Evolutionary conservation across 2,113 vertebrate genomes (phyloP).

Genomic region (Petromus typicus): DNA sequence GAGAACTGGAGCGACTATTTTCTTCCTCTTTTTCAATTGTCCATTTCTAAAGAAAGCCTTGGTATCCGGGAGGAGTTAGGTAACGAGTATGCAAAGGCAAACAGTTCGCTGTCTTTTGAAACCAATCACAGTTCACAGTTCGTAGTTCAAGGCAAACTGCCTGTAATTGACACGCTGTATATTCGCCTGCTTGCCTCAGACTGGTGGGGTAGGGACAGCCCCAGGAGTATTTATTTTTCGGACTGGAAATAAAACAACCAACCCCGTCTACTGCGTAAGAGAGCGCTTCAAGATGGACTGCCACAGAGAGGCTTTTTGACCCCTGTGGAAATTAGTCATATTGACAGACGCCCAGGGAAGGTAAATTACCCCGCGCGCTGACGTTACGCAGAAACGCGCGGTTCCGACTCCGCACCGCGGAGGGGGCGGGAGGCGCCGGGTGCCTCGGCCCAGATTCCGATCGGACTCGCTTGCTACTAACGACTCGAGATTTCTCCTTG

Average conservation of each 20-base stretch:
- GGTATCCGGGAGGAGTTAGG: constrained; percentile 47
- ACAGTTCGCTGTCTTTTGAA: constrained; percentile 39
- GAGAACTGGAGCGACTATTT: not conserved
- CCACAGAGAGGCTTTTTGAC: constrained; percentile 84
- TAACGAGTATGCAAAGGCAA: constrained; percentile 36
- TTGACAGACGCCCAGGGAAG: constrained; percentile 85
- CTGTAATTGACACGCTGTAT: constrained; percentile 46
- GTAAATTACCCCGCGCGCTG: constrained; percentile 78
- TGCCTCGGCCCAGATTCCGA: constrained; percentile 50
- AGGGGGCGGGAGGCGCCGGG: constrained; percentile 69
- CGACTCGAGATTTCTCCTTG: constrained; percentile 71
- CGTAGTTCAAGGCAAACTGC: constrained; percentile 66
- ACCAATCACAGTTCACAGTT: constrained; percentile 57
- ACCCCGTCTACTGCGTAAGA: constrained; percentile 66
- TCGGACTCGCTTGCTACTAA: constrained; percentile 66
- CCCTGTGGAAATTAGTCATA: constrained; percentile 84
- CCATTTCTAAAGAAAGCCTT: constrained; percentile 31
- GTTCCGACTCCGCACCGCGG: constrained; percentile 28
- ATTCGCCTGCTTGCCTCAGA: not conserved
- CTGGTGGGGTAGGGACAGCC: constrained; percentile 57
- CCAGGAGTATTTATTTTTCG: constrained; percentile 72
- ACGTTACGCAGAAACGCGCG: constrained; percentile 71
- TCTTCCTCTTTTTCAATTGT: not conserved
- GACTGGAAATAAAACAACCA: constrained; percentile 78
- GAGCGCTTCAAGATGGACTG: constrained; percentile 81